These are phyloP conservation scores for Aptenodytes forsteri DNA, from an alignment of 2,113 vertebrate genomes.

Conservation along the genomic window DNA sequence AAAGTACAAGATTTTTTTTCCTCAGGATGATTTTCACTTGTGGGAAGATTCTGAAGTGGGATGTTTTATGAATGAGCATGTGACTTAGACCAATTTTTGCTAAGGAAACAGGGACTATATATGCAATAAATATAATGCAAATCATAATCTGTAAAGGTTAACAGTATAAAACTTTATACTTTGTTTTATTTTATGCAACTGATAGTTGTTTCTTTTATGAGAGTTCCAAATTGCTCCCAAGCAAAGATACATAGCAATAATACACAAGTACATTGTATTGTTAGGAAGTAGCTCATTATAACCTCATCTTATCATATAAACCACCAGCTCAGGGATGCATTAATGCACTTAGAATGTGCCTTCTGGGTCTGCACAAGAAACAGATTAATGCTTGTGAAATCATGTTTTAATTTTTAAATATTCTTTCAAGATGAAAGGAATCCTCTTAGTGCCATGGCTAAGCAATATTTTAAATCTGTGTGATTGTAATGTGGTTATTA, in stretches of 20 bases:
- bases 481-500: conserved; percentile 66
- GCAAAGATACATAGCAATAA: conserved; percentile 53
- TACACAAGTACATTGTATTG: conserved; percentile 28
- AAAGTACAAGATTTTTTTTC: not conserved
- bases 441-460: conserved; percentile 12
- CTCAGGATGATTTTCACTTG: not conserved
- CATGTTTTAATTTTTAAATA: conserved; percentile 70
- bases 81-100: not conserved
- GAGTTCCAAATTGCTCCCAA: conserved; percentile 40
- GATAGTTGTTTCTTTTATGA: conserved; percentile 39
- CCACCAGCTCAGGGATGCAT: conserved; percentile 27
- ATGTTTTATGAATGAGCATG: not conserved
- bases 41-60: not conserved
- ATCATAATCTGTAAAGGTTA: not conserved
- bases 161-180: not conserved
- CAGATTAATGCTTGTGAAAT: conserved; percentile 60
- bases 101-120: not conserved
- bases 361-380: conserved; percentile 33
- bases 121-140: not conserved
- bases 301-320: conserved; percentile 43
- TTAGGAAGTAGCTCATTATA: conserved; percentile 57
- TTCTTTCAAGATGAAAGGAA: conserved; percentile 46
- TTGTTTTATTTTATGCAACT: not conserved
- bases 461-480: conserved; percentile 62
- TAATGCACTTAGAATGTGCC: conserved; percentile 47